Evolutionary conservation across 2,113 vertebrate genomes (phyloP), one percentile per base, ranked within the genome.

Genomic region (Actinemys pallida): DNA sequence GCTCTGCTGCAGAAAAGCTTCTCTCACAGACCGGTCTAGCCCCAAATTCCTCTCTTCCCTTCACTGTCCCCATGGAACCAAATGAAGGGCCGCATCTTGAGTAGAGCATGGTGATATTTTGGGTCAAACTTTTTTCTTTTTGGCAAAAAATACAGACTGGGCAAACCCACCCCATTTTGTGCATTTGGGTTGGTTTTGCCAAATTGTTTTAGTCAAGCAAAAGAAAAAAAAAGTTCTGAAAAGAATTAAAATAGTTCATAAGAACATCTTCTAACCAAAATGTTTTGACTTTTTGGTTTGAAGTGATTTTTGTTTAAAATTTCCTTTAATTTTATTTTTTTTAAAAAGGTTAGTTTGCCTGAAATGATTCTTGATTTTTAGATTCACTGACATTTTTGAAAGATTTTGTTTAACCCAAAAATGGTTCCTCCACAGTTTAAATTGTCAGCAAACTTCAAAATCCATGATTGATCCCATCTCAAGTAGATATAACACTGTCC

Each of bases 1-100:
- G 0, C 11, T 29, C 0, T 0, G 47, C 12, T 5, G 80, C 65
- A 52, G 57, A 80, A 72, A 62, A 62, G 5, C 4, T 31, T 45
- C n/a, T 83, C 65, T 49, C 80, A 50, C 25, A 35, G 42, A 81
- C 52, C 29, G 6, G 3, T 31, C 19, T 53, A 52, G 16, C 80
- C 20, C 19, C 16, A 53, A 8, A 16, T 52, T 53, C 49, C 20
- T 5, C 29, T 20, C 7, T 52, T 53, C 17, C 50, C 78, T 35
- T n/a, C 59, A 45, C n/a, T 78, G 39, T 39, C 39, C 27, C 14
- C 79, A 35, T 8, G 3, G 47, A 81, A 19, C 22, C 19, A 29
- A 19, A 47, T 20, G 16, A 49, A 45, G 19, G 3, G 6, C 80
- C 52, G 47, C 24, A 25, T 42, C 9, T 39, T 20, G 19, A 69